phyloP scores from a whole-genome alignment of 2,888 invertebrate species.

The Malthinus flaveolus region DNA sequence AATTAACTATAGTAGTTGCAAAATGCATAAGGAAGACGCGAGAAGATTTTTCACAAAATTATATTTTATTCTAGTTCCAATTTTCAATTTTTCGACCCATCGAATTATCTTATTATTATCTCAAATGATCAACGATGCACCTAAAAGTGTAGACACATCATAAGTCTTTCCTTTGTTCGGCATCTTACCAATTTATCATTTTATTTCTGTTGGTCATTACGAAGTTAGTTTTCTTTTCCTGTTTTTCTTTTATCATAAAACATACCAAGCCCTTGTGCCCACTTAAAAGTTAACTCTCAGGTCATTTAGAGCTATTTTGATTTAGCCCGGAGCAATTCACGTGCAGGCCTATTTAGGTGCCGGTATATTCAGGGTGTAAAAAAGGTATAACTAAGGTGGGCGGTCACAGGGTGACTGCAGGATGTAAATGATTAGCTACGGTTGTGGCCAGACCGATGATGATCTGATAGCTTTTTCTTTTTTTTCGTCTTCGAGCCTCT shows the following conservation, averaged over 20 bases:
- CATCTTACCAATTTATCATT: constrained; percentile 13
- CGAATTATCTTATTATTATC: constrained; percentile 1
- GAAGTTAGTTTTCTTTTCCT: constrained; percentile 9
- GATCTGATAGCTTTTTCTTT: constrained; percentile 19
- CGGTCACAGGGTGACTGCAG: constrained; percentile 46
- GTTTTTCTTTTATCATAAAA: constrained; percentile 13
- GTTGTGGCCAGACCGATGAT: constrained; percentile 36
- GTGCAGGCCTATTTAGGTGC: constrained; percentile 45
- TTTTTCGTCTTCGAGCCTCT: constrained; percentile 18
- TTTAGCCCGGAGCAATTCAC: constrained; percentile 52
- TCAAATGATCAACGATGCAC: constrained; percentile 1
- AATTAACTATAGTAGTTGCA: too few relatives aligned
- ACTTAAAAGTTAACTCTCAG: constrained; percentile 25
- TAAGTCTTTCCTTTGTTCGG: constrained; percentile 2
- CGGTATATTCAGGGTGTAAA: constrained; percentile 45
- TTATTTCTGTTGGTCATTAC: constrained; percentile 10
- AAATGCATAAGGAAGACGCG: too few relatives aligned
- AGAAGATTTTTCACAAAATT: too few relatives aligned
- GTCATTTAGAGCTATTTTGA: constrained; percentile 40
- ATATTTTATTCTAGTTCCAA: too few relatives aligned
- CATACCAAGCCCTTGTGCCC: constrained; percentile 15
- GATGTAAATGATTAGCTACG: constrained; percentile 52
- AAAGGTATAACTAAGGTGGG: constrained; percentile 47
- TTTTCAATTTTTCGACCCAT: too few relatives aligned
- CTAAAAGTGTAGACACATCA: neutral